phyloP scores from a whole-genome alignment of 2,113 vertebrate species.

The Pachycephala philippinensis region DNA sequence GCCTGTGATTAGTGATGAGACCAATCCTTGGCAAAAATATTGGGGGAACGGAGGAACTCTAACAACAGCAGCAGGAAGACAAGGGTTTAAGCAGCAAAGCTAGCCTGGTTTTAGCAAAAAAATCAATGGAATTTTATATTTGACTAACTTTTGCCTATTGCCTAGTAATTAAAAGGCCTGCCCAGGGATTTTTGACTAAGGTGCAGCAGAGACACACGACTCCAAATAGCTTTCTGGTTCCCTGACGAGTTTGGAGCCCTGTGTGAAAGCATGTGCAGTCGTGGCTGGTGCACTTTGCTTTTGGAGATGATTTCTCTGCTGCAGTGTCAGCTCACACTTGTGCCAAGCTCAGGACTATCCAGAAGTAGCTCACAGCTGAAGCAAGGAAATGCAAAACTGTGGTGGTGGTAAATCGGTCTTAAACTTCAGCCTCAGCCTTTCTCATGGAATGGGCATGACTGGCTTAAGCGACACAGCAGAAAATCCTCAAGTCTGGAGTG shows the following conservation, averaged over 20 bases:
- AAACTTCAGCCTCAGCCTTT: background rate
- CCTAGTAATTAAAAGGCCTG: background rate
- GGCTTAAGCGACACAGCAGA: background rate
- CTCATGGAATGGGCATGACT: fast-evolving
- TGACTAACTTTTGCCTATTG: background rate
- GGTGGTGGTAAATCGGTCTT: background rate
- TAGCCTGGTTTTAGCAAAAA: background rate
- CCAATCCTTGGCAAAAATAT: background rate
- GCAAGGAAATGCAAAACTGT: background rate
- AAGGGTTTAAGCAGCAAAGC: background rate
- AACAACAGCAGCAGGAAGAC: background rate
- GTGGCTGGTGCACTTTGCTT: background rate
- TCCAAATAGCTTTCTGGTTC: background rate
- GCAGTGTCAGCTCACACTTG: background rate
- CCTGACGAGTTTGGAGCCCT: fast-evolving
- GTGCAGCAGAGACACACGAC: background rate
- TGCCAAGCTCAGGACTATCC: background rate
- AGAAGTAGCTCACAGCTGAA: background rate
- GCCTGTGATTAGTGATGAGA: background rate
- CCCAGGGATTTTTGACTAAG: background rate
- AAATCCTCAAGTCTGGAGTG: background rate
- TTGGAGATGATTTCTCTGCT: background rate
- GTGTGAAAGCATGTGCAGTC: background rate
- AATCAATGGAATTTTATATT: background rate
- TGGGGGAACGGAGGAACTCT: background rate